These are phyloP conservation scores for Micrasema longulum DNA, from an alignment of 1,140 invertebrate species.

Conservation along the genomic window DNA sequence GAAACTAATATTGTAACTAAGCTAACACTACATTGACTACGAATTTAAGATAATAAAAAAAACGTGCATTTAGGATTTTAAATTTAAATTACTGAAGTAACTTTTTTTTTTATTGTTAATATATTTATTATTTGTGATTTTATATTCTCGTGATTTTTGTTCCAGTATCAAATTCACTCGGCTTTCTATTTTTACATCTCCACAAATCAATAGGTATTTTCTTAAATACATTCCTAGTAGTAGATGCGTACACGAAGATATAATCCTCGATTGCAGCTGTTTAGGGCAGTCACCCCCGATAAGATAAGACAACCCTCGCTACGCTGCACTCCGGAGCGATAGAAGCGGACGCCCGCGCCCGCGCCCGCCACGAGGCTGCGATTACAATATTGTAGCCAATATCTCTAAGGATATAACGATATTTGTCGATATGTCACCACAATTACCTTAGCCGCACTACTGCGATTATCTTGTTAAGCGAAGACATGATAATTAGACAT, in stretches of 20 bases:
- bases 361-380: too few relatives aligned
- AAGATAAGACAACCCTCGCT: constrained; percentile 50
- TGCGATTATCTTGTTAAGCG: too few relatives aligned
- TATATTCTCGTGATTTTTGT: background rate
- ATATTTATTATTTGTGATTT: background rate
- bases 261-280: constrained; percentile 48
- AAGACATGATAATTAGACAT: too few relatives aligned
- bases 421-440: too few relatives aligned
- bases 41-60: too few relatives aligned
- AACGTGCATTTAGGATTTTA: too few relatives aligned
- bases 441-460: too few relatives aligned
- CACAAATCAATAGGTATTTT: background rate
- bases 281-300: constrained; percentile 48
- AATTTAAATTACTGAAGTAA: background rate
- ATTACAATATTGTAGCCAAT: too few relatives aligned
- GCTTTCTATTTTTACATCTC: background rate
- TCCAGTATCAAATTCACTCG: background rate
- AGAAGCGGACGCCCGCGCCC: background rate
- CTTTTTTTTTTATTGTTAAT: background rate
- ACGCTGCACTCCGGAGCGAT: constrained; percentile 8
- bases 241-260: background rate
- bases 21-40: too few relatives aligned
- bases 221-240: too few relatives aligned
- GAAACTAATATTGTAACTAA: too few relatives aligned
- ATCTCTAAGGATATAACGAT: too few relatives aligned